Conservation (phyloP, 2,113 vertebrate genomes). For the Opisthocomus hoazin region DNA sequence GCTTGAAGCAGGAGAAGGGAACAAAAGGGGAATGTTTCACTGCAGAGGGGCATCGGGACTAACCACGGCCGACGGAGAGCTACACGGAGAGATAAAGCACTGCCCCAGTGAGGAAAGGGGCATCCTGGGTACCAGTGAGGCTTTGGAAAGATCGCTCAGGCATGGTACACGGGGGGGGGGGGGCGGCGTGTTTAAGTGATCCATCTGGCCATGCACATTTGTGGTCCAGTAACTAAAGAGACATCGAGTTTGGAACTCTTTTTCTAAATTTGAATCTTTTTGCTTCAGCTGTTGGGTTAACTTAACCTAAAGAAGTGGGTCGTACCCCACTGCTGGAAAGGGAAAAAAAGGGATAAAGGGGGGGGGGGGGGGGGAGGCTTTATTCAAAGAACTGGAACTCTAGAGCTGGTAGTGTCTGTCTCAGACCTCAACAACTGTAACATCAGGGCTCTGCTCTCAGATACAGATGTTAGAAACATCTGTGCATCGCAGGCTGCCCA, state of each 20-base stretch:
- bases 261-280: not conserved
- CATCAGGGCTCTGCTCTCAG: not conserved
- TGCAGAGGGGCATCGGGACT: fast-evolving
- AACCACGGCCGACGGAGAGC: fast-evolving
- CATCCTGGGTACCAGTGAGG: not conserved
- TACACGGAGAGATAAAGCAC: not conserved
- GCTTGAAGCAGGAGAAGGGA: not conserved
- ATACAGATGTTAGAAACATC: not conserved
- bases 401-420: not conserved
- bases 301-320: not conserved
- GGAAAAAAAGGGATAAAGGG: not conserved
- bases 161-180: fast-evolving
- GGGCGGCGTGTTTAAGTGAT: not conserved
- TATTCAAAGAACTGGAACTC: not conserved
- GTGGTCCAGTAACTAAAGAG: not conserved
- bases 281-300: not conserved
- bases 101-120: not conserved
- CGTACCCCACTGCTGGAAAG: not conserved
- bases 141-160: not conserved
- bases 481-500: not conserved
- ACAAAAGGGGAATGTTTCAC: not conserved
- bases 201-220: fast-evolving
- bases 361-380: fast-evolving
- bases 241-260: not conserved
- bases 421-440: not conserved